Base-by-base conservation (phyloP, 1,140 invertebrate species). In the Mya arenaria region DNA sequence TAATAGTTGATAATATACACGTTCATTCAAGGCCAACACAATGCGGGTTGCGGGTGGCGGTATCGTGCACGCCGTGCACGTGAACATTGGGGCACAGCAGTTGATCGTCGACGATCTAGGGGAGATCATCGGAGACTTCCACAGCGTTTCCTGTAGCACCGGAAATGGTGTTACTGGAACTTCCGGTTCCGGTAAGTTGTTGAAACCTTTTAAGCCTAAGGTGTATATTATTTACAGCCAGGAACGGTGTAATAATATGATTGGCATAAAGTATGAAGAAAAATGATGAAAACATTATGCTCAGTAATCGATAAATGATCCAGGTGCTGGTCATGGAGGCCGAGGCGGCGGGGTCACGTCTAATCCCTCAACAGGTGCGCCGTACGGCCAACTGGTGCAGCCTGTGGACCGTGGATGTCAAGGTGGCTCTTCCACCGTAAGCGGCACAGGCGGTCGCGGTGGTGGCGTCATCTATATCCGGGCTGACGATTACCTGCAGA, bases 261-360 rank as follows among this genome's bases (percentile, higher is more conserved):
- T n/a, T n/a, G n/a, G n/a, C n/a, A n/a, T n/a, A n/a, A n/a, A n/a
- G n/a, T n/a, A n/a, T n/a, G n/a, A n/a, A n/a, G n/a, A n/a, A n/a
- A n/a, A n/a, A n/a, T n/a, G n/a, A n/a, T n/a, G n/a, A n/a, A n/a
- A n/a, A n/a, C n/a, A n/a, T n/a, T n/a, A n/a, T n/a, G n/a, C n/a
- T n/a, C n/a, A n/a, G n/a, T n/a, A n/a, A n/a, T n/a, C n/a, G n/a
- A n/a, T n/a, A n/a, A n/a, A n/a, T n/a, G n/a, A 36, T 69, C 23
- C 37, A 89, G 88, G 88, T 80, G 88, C 85, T 77, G 88, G 89
- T n/a, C 89, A 90, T 69, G 88, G 86, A 52, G 89, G 89, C 15
- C 77, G 71, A 48, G 89, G 89, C 44, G 89, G 89, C 1, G 81
- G 82, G 39, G 85, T 85, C 52, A 71, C 28, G 23, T 41, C 30